Evolutionary conservation across 2,888 invertebrate species (phyloP), one percentile per base, ranked within the genome.

Genomic region (Caenorhabditis sp.): DNA sequence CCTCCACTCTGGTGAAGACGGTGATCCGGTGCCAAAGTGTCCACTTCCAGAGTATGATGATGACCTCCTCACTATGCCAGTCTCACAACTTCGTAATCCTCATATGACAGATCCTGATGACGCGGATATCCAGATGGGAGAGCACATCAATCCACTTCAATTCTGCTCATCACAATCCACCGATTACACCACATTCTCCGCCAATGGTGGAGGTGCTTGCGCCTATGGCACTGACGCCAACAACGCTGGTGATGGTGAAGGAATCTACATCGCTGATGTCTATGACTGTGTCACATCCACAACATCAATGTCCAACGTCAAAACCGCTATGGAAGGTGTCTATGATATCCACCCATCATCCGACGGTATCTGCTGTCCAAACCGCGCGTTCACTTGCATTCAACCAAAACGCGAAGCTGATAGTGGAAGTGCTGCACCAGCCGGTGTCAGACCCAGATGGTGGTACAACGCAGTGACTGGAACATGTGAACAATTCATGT

Each of bases 51-150:
- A 77, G 64, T 86, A 86, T 64, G 86, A 86, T 75, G 86, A 86
- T 61, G 86, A 86, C 59, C 77, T 86, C 21, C 74, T 86, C 3
- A 85, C 85, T 1, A 86, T 86, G 86, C 86, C 86, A 36, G 86
- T 86, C 7, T 86, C 86, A 0, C 86, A 86, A 67, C 81, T 86
- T 43, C 72, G 86, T 25, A 86, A 86, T 63, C 83, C 84, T 27
- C 83, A 86, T n/a, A 87, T 86, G 86, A 86, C 86, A 25, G 86
- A 86, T 59, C 85, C 86, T 20, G 86, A 86, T 60, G 86, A 86
- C 63, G 82, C 85, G 20, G 86, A 87, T 54, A 80, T 87, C 59
- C 84, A 77, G 20, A 84, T 86, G 81, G 86, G 86, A 31, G 86
- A 86, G 43, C 86, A 86, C 76, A 79, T 86, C 76, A 86, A 86